These are phyloP conservation scores for Nomada fucata DNA, from an alignment of 2,888 invertebrate species.

Conservation along the genomic window DNA sequence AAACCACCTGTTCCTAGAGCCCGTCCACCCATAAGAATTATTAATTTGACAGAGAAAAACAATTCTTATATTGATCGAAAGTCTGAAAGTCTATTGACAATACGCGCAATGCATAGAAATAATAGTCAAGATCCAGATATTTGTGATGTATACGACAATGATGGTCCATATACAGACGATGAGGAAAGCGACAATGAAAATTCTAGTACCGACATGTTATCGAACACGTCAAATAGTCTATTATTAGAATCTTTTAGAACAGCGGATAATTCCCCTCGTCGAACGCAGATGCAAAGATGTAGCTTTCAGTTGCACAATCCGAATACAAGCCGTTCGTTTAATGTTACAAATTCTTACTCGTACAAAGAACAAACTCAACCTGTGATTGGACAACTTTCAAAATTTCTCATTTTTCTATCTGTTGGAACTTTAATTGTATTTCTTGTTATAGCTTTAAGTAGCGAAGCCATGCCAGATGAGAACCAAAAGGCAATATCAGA, in stretches of 20 bases:
- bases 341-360: not conserved
- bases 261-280: not conserved
- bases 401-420: not conserved
- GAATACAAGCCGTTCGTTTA: not conserved
- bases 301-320: not conserved
- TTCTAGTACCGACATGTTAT: not conserved
- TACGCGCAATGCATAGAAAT: not conserved
- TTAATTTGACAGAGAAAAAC: not conserved
- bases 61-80: not conserved
- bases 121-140: not conserved
- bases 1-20: slow-evolving; percentile 37
- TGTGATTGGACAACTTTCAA: not conserved
- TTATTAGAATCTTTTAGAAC: slow-evolving; percentile 3
- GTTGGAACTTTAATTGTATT: not conserved
- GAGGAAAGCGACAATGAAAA: slow-evolving; percentile 12
- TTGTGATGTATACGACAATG: not conserved
- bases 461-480: not conserved
- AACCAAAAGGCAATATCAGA: not conserved
- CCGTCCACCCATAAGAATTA: slow-evolving; percentile 28
- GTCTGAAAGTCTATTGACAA: not conserved
- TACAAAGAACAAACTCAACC: not conserved
- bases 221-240: not conserved
- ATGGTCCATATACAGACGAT: slow-evolving; percentile 8
- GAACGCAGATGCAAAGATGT: not conserved
- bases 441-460: not conserved